Evolutionary conservation across 2,113 vertebrate genomes (phyloP).

Genomic region (Phalacrocorax brasilianus): DNA sequence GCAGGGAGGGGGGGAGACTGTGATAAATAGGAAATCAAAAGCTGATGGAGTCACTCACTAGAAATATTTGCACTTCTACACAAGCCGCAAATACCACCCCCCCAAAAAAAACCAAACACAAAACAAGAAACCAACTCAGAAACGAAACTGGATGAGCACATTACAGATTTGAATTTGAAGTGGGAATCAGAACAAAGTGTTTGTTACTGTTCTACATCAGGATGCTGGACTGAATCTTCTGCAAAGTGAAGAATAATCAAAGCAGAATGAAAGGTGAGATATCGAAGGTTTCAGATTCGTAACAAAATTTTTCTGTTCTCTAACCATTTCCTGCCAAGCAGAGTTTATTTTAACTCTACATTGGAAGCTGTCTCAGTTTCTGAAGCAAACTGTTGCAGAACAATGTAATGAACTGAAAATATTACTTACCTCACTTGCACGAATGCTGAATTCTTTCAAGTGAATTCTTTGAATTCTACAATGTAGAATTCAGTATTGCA

Average conservation of each 20-base stretch:
- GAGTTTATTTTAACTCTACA: not conserved
- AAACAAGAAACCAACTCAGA: no score
- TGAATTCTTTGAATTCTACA: not conserved
- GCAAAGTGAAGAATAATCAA: not conserved
- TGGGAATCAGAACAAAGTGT: not conserved
- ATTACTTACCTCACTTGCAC: not conserved
- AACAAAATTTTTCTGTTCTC: not conserved
- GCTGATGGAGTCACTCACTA: conserved; percentile 8
- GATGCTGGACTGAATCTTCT: conserved; percentile 5
- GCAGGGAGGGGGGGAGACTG: not conserved
- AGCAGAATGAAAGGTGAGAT: conserved; percentile 80
- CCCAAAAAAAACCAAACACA: not conserved
- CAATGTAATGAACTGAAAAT: not conserved
- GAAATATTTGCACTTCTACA: not conserved
- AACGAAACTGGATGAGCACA: not conserved
- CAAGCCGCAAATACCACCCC: not conserved
- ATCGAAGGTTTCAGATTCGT: not conserved
- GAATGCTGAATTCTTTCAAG: not conserved
- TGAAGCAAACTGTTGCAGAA: not conserved
- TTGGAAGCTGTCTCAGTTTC: not conserved
- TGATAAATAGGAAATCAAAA: not conserved
- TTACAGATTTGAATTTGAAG: not conserved
- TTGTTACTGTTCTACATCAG: not conserved
- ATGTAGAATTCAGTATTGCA: not conserved
- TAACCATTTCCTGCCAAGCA: not conserved